Evolutionary conservation across 2,888 invertebrate genomes (phyloP), one percentile per base, ranked within the genome.

Genomic region (Dryobotodes eremita): DNA sequence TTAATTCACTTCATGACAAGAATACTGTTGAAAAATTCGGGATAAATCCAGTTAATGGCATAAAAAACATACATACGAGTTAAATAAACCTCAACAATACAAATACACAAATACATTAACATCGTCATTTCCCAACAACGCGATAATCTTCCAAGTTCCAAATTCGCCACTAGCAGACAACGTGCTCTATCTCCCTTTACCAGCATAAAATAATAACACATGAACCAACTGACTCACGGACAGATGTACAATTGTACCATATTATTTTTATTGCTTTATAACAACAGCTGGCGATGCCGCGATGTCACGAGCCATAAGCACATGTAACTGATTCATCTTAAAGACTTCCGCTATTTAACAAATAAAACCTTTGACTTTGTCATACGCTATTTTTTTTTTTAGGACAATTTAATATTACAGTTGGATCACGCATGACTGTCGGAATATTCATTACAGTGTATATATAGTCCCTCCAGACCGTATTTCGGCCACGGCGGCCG

Each of bases 161-260:
- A 72, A 84, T 84, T 75, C 36, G 57, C 81, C 66, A 73, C 55
- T 74, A 65, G 69, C 46, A 64, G 10, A 1, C 48, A 65, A 84
- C 83, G 86, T 84, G 84, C 50, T 48, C 70, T 55, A 83, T 83
- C 83, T 42, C 4, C 15, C n/a, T 42, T n/a, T 13, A 31, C 31
- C 26, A n/a, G n/a, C 13, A 53, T 26, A 36, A 46, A 26, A 57
- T 0, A 53, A 11, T 13, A 31, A 42, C 36, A 65, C 48, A 17
- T 26, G 4, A 46, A 68, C 73, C 59, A 3, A n/a, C 48, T 77
- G 77, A 84, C 72, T 72, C 77, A 77, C 77, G 17, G 78, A 82
- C 86, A 84, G 86, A 84, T 84, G 84, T 82, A 84, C 83, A 79
- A 53, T 77, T 64, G 57, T 26, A 26, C n/a, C 64, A 57, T 64